Percentiles rank a stretch among this genome's conserved stretches.
These are phyloP conservation scores for Pentamera pediparva DNA, from an alignment of 53 echinoderm and acorn worm genomes.

Conservation along the genomic window DNA sequence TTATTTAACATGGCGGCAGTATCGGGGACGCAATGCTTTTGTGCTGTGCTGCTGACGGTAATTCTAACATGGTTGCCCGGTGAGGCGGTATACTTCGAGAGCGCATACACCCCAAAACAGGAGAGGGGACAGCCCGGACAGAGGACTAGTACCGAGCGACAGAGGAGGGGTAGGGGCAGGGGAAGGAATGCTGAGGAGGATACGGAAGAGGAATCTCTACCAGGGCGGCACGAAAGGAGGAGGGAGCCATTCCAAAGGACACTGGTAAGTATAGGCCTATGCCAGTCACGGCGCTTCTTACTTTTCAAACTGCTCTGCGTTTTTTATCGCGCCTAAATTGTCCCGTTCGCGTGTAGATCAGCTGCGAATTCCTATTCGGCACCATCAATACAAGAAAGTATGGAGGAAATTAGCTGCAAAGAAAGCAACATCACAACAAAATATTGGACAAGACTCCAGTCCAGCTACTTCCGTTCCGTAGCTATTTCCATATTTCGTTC, in stretches of 20 bases:
- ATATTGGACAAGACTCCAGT: too few relatives aligned
- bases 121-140: neutral
- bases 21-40: constrained; percentile 8
- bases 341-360: too few relatives aligned
- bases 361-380: too few relatives aligned
- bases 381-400: too few relatives aligned
- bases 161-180: neutral
- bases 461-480: too few relatives aligned
- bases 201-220: neutral
- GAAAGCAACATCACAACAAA: too few relatives aligned
- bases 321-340: too few relatives aligned
- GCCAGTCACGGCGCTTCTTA: neutral
- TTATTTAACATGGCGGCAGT: neutral
- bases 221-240: constrained; percentile 1
- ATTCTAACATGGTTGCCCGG: constrained; percentile 22
- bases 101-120: constrained; percentile 9
- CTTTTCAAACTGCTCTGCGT: too few relatives aligned
- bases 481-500: too few relatives aligned
- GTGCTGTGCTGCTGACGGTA: constrained; percentile 7
- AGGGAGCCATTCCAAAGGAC: constrained; percentile 14
- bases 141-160: neutral
- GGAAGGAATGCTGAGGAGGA: neutral
- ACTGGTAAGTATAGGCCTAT: neutral
- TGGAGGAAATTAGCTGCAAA: too few relatives aligned
- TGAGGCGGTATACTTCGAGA: constrained; percentile 25